Percentiles rank a stretch among this genome's conserved stretches.
These are phyloP conservation scores for Tragelaphus buxtoni DNA, from an alignment of 2,113 vertebrate species.

Conservation along the genomic window DNA sequence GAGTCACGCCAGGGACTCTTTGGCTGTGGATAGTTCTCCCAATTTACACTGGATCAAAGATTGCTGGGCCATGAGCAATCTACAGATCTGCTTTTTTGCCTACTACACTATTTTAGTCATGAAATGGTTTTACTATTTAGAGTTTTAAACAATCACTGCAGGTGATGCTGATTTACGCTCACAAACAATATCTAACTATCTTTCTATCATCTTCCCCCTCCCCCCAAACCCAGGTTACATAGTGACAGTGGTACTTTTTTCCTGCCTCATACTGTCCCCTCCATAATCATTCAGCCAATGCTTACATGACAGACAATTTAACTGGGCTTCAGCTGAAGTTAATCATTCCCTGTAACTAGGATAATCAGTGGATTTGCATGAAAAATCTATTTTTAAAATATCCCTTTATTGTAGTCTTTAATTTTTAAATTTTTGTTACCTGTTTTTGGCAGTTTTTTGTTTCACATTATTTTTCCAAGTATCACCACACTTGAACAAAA, in stretches of 20 bases:
- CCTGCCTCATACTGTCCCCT: background rate
- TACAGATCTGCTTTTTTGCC: background rate
- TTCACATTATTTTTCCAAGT: background rate
- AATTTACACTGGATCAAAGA: background rate
- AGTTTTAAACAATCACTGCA: background rate
- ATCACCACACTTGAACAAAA: background rate
- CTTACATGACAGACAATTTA: background rate
- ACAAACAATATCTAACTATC: background rate
- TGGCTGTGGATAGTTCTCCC: slow-evolving; percentile 38
- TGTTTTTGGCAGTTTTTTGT: background rate
- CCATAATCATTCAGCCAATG: background rate
- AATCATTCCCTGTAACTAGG: background rate
- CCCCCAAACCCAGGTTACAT: background rate
- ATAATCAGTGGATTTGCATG: background rate
- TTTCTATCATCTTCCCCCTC: background rate
- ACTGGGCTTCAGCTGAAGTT: background rate
- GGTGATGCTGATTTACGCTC: background rate
- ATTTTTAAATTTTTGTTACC: background rate
- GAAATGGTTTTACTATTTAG: background rate
- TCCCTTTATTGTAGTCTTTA: background rate
- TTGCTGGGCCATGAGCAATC: background rate
- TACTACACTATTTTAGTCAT: background rate
- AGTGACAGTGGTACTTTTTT: background rate
- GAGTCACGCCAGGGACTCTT: slow-evolving; percentile 69
- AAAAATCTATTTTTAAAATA: background rate